Base-by-base conservation (phyloP, 37 sponge, comb jelly and placozoan species). In the Theonella swinhoei region DNA sequence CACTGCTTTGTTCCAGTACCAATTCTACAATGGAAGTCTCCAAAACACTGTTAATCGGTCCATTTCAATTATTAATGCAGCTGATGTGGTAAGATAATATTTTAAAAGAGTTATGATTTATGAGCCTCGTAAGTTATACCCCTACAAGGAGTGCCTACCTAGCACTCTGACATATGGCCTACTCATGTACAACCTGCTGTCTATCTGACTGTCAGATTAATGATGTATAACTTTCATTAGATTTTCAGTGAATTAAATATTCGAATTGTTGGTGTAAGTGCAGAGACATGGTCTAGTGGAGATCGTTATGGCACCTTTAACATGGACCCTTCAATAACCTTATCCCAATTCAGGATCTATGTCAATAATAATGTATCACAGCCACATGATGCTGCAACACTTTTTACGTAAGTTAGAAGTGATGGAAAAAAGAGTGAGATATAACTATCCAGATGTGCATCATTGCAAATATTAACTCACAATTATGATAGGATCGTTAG, bases 21-120 rank as follows among this genome's bases (percentile, higher is more conserved):
- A 25, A 1, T 24, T 22, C 37, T 25, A 79, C 39, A 62, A 43
- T 20, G 47, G 80, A 0, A 86, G 73, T 79, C 47, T 84, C 14
- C n/a, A 72, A 4, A 54, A 7, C 11, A 84, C 85, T 47, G 77
- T 84, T 23, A 74, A 70, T 29, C 76, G 85, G 68, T 77, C 85
- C 4, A 34, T 84, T 28, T 19, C 36, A 1, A 58, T 84, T 17
- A 58, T 32, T 36, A 84, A 84, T 58, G 77, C 39, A 54, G 54
- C 62, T 32, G 77, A 76, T 84, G 66, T 76, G 85, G 39, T 4
- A 47, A 47, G 54, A 17, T 17, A 17, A 17, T 14, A 47, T 14
- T 17, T 7, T 47, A 47, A 17, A 14, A 17, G 14, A 47, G 7
- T 7, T 47, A 7, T 47, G 54, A 17, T 47, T 17, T n/a, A n/a